Base-by-base conservation (phyloP, 2,797 vertebrate genomes). In the Lophius americanus region DNA sequence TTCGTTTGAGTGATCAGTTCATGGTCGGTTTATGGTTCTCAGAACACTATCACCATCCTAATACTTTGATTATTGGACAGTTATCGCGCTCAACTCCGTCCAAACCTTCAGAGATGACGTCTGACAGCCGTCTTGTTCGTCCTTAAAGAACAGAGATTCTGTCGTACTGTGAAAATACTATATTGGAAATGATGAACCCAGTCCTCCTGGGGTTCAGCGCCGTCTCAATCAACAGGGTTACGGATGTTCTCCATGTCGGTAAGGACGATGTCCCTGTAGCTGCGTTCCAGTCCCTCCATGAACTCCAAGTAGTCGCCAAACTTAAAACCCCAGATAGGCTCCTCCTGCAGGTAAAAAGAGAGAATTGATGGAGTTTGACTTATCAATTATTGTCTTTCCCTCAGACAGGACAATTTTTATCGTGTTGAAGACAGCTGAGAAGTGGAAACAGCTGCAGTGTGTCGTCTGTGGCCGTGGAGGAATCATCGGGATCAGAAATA, bases 251-350 rank as follows among this genome's bases (percentile, higher is more conserved):
- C 89, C 97, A 99, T 97, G 81, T 96, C 96, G 36, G 91, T 77
- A 75, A 98, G 89, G 46, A 99, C 87, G 32, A 92, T n/a, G 0
- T 84, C 83, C 68, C 96, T 93, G 93, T 98, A 96, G 70, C 84
- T 88, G 3, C 60, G 76, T 77, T 98, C 95, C 89, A 99, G 86
- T 10, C 55, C 86, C 87, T 94, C 88, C 97, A 98, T 98, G 83
- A 95, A 98, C 63, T 93, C 93, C 91, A 98, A 85, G 77, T 98
- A 94, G 86, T 93, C 76, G 58, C 94, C 91, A 77, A 98, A 90
- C 77, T 79, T 92, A 91, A 98, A 98, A 46, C 94, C 94, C 66
- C 62, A 88, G 60, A 99, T 92, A 3, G 96, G 94, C 92, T 98
- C 96, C 90, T 99, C 97, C 97, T 99, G 91, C 58, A 80, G 82